phyloP scores from a whole-genome alignment of 2,113 vertebrate genomes.

The Xiphophorus hellerii region DNA sequence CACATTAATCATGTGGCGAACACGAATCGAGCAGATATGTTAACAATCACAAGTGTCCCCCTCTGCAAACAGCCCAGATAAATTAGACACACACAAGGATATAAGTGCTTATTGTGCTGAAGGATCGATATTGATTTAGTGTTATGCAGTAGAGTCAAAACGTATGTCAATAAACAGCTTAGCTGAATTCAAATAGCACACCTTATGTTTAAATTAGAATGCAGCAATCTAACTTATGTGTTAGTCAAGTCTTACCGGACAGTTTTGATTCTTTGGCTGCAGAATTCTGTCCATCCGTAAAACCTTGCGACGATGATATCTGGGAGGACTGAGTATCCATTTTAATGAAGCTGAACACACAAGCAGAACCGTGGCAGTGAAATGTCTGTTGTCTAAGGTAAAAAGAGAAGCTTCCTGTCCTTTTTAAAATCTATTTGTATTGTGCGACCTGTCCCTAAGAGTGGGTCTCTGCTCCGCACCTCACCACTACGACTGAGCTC shows the following conservation, averaged over 20 bases:
- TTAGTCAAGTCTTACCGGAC: slow-evolving; percentile 72
- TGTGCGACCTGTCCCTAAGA: slow-evolving; percentile 55
- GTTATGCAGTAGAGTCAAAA: too few species aligned
- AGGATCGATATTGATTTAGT: neutral
- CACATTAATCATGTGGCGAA: neutral
- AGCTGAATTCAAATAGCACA: too few species aligned
- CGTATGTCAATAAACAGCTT: too few species aligned
- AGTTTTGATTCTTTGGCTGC: slow-evolving; percentile 79
- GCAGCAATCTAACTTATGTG: neutral
- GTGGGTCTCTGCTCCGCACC: slow-evolving; percentile 43
- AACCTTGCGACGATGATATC: slow-evolving; percentile 82
- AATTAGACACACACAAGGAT: neutral
- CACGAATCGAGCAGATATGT: neutral
- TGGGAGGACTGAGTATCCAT: slow-evolving; percentile 84
- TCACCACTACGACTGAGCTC: slow-evolving; percentile 42
- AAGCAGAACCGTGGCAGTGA: slow-evolving; percentile 25
- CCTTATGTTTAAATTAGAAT: too few species aligned
- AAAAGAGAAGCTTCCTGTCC: neutral
- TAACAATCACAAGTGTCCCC: slow-evolving; percentile 53
- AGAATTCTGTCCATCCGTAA: slow-evolving; percentile 78
- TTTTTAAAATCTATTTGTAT: neutral
- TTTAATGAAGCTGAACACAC: slow-evolving; percentile 47
- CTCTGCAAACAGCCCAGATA: slow-evolving; percentile 4
- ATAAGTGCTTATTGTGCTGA: too few species aligned
- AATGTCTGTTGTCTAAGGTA: slow-evolving; percentile 15